Evolutionary conservation across 2,797 vertebrate species (phyloP), one percentile per base, ranked within the genome.

Genomic region (Leuciscus waleckii): DNA sequence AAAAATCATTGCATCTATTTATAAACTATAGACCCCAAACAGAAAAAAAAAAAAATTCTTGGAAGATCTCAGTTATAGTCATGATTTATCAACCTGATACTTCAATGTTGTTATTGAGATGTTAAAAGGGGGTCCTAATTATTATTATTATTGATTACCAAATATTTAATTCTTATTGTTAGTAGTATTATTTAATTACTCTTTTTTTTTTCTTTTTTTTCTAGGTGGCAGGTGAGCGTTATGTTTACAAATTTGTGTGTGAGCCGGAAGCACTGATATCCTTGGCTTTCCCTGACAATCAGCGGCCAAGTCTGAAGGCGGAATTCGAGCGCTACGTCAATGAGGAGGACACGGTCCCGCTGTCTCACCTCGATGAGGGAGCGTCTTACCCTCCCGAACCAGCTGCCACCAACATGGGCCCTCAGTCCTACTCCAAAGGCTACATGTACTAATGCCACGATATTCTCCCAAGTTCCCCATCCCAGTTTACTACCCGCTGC

Each of bases 161-260:
- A n/a, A n/a, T 29, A 37, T 74, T 21, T 13, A 17, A 39, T 26
- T 58, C 9, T 73, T 35, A 51, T 32, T 17, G 17, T 46, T 19
- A 26, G 8, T 56, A 56, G 54, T 56, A 23, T 23, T 23, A 43
- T 32, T 68, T 67, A 17, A 80, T 23, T 6, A 19, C 9, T 2
- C 2, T 10, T 46, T 79, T 29, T 29, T 29, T 29, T 29, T 29
- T 29, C 29, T 29, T 29, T 29, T 29, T 29, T 29, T 29, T 29
- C 91, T 35, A 99, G 98, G 98, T 99, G 93, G 98, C 98, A 0
- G 98, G 98, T 0, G 98, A 99, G 90, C 98, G 98, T 90, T 99
- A 99, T 0, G 98, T 99, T 92, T 99, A 99, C 96, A 98, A 98
- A 94, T 99, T 99, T 0, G 98, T 99, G 84, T 99, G 98, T 0